phyloP scores from a whole-genome alignment of 2,113 vertebrate genomes.

The Pelusios castaneus region DNA sequence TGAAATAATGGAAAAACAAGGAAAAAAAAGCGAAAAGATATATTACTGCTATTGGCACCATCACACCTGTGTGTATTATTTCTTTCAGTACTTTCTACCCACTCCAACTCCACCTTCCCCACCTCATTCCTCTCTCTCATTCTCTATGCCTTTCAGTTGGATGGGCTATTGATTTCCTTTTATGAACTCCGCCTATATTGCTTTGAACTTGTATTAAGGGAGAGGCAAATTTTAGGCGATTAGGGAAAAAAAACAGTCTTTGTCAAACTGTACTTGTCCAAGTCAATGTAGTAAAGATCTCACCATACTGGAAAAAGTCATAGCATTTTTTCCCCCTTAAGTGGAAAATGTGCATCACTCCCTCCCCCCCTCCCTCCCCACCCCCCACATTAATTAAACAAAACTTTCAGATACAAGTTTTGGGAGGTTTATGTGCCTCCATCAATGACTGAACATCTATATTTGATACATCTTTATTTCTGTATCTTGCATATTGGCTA shows the following conservation, averaged over 20 bases:
- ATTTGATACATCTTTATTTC: constrained; percentile 38
- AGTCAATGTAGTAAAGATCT: not conserved
- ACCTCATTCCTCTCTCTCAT: not conserved
- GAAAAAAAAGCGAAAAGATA: not conserved
- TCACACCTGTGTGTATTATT: not conserved
- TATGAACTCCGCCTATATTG: not conserved
- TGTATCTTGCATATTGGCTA: not conserved
- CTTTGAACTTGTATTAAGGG: not conserved
- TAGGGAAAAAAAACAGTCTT: not conserved
- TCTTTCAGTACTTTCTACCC: not conserved
- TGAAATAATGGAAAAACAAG: not conserved
- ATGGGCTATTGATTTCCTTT: not conserved
- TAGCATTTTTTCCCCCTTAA: not conserved
- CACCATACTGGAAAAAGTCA: not conserved
- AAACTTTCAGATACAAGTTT: not conserved
- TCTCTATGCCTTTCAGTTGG: not conserved
- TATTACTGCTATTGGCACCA: not conserved
- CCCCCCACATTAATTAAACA: not conserved
- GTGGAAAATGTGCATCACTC: not conserved
- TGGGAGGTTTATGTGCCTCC: not conserved
- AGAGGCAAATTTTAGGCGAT: not conserved
- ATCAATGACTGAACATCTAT: constrained; percentile 7
- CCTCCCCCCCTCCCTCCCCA: not conserved
- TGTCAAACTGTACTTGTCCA: rapidly evolving
- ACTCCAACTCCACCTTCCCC: not conserved